These are phyloP conservation scores for Podotricha telesiphe DNA, from an alignment of 2,888 invertebrate genomes.

Conservation along the genomic window DNA sequence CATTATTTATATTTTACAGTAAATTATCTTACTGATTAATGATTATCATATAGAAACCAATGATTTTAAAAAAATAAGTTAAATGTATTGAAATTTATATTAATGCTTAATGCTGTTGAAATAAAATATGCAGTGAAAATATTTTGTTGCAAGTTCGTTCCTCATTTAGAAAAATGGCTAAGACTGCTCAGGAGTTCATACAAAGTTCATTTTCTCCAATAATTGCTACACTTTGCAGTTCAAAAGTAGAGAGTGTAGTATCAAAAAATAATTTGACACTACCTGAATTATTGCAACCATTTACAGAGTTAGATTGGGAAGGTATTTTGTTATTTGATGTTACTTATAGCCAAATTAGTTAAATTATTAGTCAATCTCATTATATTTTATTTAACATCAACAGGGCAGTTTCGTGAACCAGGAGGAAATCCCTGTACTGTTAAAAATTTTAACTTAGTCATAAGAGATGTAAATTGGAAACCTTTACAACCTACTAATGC, in stretches of 20 bases:
- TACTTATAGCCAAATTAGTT: not conserved
- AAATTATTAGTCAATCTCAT: too few relatives aligned
- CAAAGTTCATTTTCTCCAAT: slow-evolving; percentile 95
- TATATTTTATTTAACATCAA: slow-evolving; percentile 39
- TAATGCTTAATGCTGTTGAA: not conserved
- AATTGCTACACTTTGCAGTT: slow-evolving; percentile 92
- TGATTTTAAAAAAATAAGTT: not conserved
- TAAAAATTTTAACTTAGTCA: slow-evolving; percentile 89
- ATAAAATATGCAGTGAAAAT: slow-evolving; percentile 12
- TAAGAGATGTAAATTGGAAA: slow-evolving; percentile 91
- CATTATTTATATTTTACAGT: not conserved
- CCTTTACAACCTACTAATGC: slow-evolving; percentile 92
- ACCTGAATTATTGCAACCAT: slow-evolving; percentile 95
- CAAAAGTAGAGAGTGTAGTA: slow-evolving; percentile 92
- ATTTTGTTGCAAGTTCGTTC: not conserved
- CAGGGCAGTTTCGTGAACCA: slow-evolving; percentile 93
- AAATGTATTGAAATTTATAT: not conserved
- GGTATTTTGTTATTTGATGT: slow-evolving; percentile 52
- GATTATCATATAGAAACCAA: not conserved
- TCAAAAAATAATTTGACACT: slow-evolving; percentile 96
- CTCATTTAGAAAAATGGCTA: slow-evolving; percentile 40
- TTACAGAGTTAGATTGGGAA: slow-evolving; percentile 87
- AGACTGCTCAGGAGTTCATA: slow-evolving; percentile 92
- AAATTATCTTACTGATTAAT: too few relatives aligned
- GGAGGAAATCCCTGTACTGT: slow-evolving; percentile 88